Evolutionary conservation across 2,113 vertebrate species (phyloP).

Genomic region (Chascanopsetta lugubris): DNA sequence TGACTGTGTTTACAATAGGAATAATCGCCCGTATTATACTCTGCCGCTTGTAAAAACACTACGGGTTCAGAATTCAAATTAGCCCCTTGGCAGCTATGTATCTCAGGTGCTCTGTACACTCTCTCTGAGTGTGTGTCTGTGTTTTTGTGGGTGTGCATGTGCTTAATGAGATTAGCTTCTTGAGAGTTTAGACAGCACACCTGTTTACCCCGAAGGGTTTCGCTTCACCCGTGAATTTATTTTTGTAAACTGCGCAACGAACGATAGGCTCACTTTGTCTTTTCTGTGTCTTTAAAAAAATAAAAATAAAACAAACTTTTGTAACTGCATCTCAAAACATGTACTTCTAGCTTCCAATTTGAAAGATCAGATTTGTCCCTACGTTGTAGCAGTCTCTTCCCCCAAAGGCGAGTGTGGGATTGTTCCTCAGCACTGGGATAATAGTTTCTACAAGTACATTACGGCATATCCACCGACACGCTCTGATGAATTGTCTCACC

Average conservation of each 20-base stretch:
- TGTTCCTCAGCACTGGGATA: slow-evolving; percentile 12
- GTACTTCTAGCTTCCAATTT: not conserved
- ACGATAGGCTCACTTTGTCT: slow-evolving; percentile 9
- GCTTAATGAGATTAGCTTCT: slow-evolving; percentile 52
- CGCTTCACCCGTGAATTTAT: slow-evolving; percentile 58
- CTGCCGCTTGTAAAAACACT: slow-evolving; percentile 47
- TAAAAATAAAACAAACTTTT: slow-evolving; percentile 48
- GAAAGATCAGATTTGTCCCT: not conserved
- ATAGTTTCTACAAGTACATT: slow-evolving; percentile 4
- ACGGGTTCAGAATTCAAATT: slow-evolving; percentile 43
- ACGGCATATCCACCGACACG: slow-evolving; percentile 25
- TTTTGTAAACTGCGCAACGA: slow-evolving; percentile 62
- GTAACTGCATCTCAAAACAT: not conserved
- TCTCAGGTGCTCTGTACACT: slow-evolving; percentile 66
- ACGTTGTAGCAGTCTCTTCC: not conserved
- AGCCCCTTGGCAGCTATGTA: slow-evolving; percentile 61
- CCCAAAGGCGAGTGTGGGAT: not conserved
- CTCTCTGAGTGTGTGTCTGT: slow-evolving; percentile 18
- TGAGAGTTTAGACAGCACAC: slow-evolving; percentile 46
- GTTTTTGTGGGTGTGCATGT: slow-evolving; percentile 25
- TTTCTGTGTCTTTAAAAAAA: slow-evolving; percentile 17
- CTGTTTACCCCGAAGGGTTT: slow-evolving; percentile 55
- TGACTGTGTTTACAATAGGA: slow-evolving; percentile 37
- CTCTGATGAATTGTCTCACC: slow-evolving; percentile 14
- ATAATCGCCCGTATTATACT: slow-evolving; percentile 31